Evolutionary conservation across 2,797 vertebrate genomes (phyloP).

Genomic region (Sebastes glaucus): DNA sequence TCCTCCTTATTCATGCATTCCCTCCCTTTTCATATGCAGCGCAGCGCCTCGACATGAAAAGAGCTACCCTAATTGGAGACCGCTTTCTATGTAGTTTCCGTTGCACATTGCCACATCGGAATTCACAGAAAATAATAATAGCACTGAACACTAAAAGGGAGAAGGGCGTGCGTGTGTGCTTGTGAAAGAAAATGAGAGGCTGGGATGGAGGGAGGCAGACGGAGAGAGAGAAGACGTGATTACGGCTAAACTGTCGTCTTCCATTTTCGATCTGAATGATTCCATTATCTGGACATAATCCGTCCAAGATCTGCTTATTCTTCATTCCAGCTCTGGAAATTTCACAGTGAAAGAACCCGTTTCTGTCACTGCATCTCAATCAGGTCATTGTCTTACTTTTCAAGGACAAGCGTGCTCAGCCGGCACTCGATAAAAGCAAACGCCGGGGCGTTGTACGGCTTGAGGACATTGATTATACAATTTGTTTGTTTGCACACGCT

Average conservation of each 20-base stretch:
- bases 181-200: constrained; percentile 26
- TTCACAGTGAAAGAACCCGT: constrained; percentile 51
- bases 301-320: constrained; percentile 68
- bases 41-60: constrained; percentile 55
- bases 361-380: constrained; percentile 70
- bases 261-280: constrained; percentile 73
- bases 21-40: constrained; percentile 56
- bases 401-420: constrained; percentile 59
- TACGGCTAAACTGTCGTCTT: constrained; percentile 63
- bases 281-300: constrained; percentile 77
- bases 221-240: constrained; percentile 44
- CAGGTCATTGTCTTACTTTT: constrained; percentile 62
- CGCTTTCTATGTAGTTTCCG: constrained; percentile 69
- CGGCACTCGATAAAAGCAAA: constrained; percentile 19
- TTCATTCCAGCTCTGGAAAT: constrained; percentile 46
- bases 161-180: not conserved
- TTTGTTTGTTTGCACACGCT: constrained; percentile 21
- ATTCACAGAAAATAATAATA: constrained; percentile 63
- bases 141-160: constrained; percentile 16
- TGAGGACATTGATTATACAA: constrained; percentile 28
- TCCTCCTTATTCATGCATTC: constrained; percentile 61
- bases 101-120: constrained; percentile 60
- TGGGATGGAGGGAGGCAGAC: not conserved
- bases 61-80: constrained; percentile 71
- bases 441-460: not conserved